These are phyloP conservation scores for Rousettus leschenaultii DNA, from an alignment of 2,113 vertebrate species.

Conservation along the genomic window DNA sequence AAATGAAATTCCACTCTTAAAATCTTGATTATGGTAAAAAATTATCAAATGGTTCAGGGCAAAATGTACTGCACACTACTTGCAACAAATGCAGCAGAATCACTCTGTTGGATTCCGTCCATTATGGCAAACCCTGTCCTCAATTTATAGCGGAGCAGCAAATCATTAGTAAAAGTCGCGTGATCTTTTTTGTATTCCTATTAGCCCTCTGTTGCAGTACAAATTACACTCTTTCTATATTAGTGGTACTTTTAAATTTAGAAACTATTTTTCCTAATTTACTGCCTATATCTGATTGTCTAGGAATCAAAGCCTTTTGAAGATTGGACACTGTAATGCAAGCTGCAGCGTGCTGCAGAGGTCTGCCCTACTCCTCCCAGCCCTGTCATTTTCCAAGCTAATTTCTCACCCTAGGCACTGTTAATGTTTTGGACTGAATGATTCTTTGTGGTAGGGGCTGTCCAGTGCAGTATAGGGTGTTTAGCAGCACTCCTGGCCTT, in stretches of 20 bases:
- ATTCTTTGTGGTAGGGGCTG: background rate
- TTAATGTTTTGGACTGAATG: background rate
- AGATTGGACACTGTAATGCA: background rate
- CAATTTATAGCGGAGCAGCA: background rate
- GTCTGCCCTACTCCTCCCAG: background rate
- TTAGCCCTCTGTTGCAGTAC: no score
- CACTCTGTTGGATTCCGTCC: background rate
- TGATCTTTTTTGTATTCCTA: background rate
- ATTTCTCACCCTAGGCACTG: background rate
- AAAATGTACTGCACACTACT: background rate
- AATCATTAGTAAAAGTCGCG: background rate
- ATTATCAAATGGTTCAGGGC: background rate
- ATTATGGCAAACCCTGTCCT: background rate
- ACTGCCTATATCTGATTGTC: background rate
- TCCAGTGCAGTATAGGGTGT: background rate
- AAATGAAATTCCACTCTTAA: background rate
- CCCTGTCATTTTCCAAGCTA: no score
- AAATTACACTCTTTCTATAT: background rate
- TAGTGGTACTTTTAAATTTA: background rate
- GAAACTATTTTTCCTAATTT: background rate
- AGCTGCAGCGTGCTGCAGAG: background rate
- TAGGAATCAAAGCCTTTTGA: background rate
- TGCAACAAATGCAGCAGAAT: background rate
- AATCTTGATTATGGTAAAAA: background rate
- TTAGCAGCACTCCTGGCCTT: background rate